These are phyloP conservation scores for Rhabdophis nuchalis DNA, from an alignment of 2,797 vertebrate species.

Conservation along the genomic window DNA sequence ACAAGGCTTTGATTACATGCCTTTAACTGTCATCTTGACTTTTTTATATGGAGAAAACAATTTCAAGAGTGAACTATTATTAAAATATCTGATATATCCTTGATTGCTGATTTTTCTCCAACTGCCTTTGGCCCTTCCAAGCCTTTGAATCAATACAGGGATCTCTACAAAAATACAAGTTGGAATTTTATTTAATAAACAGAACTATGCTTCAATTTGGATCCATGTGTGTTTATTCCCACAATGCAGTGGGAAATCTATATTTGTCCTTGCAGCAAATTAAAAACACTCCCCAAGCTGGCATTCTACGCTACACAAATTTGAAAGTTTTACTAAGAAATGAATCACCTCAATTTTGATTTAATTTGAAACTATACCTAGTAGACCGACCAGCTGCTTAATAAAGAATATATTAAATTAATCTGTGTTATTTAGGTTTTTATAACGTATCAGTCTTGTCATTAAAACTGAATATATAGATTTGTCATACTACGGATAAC, in stretches of 20 bases:
- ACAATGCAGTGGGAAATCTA: background rate
- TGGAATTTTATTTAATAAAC: background rate
- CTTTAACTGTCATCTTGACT: background rate
- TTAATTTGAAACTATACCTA: slow-evolving; percentile 2
- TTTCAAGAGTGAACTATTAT: background rate
- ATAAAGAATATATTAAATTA: background rate
- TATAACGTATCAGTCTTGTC: background rate
- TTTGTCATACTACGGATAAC: background rate
- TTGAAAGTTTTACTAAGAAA: background rate
- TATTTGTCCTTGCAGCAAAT: background rate
- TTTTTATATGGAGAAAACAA: background rate
- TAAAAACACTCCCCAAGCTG: background rate
- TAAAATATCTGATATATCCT: background rate
- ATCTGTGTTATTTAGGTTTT: background rate
- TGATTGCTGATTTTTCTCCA: background rate
- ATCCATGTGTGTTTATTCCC: background rate
- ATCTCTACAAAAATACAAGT: background rate
- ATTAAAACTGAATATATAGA: background rate
- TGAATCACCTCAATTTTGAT: background rate
- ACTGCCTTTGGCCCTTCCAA: background rate
- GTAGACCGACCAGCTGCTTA: background rate
- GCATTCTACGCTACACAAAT: background rate
- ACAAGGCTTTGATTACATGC: background rate
- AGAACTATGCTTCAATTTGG: background rate
- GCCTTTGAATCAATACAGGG: background rate